Evolutionary conservation across 2,113 vertebrate genomes (phyloP).

Genomic region (Halichoerus grypus): DNA sequence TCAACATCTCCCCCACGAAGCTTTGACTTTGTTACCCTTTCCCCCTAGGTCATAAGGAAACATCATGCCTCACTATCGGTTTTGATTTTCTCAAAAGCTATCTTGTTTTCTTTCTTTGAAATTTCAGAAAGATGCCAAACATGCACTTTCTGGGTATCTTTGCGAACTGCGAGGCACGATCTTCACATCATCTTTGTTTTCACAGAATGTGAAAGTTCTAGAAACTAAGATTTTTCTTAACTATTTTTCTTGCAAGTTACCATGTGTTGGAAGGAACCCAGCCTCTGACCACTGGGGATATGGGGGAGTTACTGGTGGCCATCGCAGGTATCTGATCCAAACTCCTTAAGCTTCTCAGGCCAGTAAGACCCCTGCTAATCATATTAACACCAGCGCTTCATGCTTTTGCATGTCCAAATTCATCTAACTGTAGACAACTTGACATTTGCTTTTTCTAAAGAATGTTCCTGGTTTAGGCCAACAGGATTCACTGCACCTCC

Average conservation of each 20-base stretch:
- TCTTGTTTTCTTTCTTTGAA: not conserved
- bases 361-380: not conserved
- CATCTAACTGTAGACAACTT: not conserved
- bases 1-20: accelerated
- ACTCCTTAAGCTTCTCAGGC: not conserved
- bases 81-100: not conserved
- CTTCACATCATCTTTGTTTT: no score
- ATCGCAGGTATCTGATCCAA: accelerated
- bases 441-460: not conserved
- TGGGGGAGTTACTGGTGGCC: accelerated
- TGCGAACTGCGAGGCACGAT: not conserved
- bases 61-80: not conserved
- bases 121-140: not conserved
- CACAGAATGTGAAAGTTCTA: not conserved
- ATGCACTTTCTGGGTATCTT: not conserved
- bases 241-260: not conserved
- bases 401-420: not conserved
- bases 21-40: accelerated
- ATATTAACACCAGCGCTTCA: accelerated
- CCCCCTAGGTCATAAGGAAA: not conserved
- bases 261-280: no score
- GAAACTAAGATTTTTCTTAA: not conserved
- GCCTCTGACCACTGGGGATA: not conserved
- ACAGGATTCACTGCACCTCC: accelerated
- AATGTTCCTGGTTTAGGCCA: not conserved